Evolutionary conservation across 2,888 invertebrate species (phyloP).

Genomic region (Aphodius granarius): DNA sequence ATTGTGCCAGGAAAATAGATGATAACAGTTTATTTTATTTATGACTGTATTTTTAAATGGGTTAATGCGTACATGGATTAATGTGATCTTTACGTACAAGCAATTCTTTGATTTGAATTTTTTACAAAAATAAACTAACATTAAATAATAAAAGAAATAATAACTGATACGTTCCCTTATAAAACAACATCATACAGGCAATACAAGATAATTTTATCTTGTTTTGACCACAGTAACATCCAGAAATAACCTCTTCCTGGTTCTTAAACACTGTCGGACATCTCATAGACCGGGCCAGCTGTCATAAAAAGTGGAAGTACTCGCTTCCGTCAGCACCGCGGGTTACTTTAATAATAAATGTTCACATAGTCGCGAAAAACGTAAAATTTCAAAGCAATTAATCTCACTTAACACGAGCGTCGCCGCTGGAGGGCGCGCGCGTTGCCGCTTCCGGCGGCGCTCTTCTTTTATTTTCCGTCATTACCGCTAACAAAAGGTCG

Average conservation of each 20-base stretch:
- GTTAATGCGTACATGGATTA: neutral
- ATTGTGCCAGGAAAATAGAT: neutral
- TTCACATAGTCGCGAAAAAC: neutral
- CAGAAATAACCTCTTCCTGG: neutral
- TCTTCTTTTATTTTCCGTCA: neutral
- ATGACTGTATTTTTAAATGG: neutral
- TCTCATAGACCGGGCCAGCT: neutral
- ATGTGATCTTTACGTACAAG: neutral
- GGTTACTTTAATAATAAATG: slow-evolving; percentile 14
- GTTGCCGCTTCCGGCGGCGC: neutral
- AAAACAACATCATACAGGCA: no score
- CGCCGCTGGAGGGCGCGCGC: no score
- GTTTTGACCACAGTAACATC: neutral
- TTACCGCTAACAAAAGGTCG: neutral
- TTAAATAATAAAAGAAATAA: no score
- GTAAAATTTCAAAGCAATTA: slow-evolving; percentile 8
- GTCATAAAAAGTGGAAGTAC: slow-evolving; percentile 1
- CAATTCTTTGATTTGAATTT: neutral
- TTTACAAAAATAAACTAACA: neutral
- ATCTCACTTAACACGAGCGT: slow-evolving; percentile 9
- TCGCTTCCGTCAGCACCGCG: neutral
- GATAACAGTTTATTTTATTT: neutral
- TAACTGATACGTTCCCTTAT: no score
- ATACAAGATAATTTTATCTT: neutral
- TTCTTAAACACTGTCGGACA: neutral